These are phyloP conservation scores for Ectemnius lituratus DNA, from an alignment of 2,888 invertebrate genomes.

Conservation along the genomic window DNA sequence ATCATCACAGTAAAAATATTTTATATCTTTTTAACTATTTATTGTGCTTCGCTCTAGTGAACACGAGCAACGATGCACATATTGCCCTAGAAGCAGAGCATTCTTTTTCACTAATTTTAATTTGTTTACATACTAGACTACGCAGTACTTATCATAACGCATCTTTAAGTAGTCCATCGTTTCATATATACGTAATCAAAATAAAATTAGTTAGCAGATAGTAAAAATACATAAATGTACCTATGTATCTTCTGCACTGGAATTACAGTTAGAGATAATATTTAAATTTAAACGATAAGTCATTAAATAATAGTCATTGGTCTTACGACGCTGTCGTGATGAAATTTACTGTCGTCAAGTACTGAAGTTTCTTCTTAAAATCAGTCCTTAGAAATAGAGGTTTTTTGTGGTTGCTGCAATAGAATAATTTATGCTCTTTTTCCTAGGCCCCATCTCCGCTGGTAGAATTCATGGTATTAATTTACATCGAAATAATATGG, in stretches of 20 bases:
- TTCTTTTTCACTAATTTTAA: conserved; percentile 61
- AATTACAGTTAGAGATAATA: conserved; percentile 61
- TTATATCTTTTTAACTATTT: conserved; percentile 69
- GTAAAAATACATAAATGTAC: conserved; percentile 71
- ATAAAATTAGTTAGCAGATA: conserved; percentile 69
- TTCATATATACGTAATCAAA: conserved; percentile 70
- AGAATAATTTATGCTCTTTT: conserved; percentile 32
- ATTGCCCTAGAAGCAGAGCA: conserved; percentile 53
- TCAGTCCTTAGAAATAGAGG: conserved; percentile 44
- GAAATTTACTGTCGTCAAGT: conserved; percentile 52
- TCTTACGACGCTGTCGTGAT: conserved; percentile 71
- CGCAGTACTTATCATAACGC: conserved; percentile 47
- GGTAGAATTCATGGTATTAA: conserved; percentile 45
- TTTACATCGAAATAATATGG: too few species aligned
- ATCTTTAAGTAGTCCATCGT: conserved; percentile 70
- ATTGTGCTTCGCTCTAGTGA: conserved; percentile 58
- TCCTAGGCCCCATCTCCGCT: conserved; percentile 51
- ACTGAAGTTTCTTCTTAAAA: conserved; percentile 47
- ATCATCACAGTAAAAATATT: conserved; percentile 78
- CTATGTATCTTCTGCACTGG: conserved; percentile 55
- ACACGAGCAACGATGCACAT: conserved; percentile 47
- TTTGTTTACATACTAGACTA: conserved; percentile 58
- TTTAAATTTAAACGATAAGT: conserved; percentile 64
- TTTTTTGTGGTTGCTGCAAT: conserved; percentile 46
- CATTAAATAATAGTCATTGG: conserved; percentile 75